These are phyloP conservation scores for Myotis davidii DNA, from an alignment of 2,113 vertebrate genomes.

Conservation along the genomic window DNA sequence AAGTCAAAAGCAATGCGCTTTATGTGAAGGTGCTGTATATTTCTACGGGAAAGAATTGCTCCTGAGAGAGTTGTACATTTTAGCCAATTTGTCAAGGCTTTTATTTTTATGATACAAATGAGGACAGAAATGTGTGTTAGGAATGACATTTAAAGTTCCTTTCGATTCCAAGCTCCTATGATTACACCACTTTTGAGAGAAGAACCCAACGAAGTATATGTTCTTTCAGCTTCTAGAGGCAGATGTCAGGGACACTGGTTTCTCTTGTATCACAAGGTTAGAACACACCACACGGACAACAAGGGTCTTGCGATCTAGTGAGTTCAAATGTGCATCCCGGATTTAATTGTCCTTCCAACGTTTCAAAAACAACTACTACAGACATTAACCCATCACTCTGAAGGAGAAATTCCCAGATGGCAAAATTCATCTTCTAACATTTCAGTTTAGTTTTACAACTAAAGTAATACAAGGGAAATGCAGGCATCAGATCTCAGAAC, in stretches of 20 bases:
- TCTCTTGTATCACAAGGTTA: background rate
- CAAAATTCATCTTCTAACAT: background rate
- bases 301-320: background rate
- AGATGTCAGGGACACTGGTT: background rate
- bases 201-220: background rate
- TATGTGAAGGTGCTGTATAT: background rate
- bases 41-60: background rate
- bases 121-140: background rate
- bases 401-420: background rate
- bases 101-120: constrained; percentile 47
- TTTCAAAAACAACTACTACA: constrained; percentile 10
- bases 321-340: background rate
- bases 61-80: constrained; percentile 5
- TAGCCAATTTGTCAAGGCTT: constrained; percentile 3
- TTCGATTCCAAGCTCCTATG: background rate
- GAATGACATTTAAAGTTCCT: background rate
- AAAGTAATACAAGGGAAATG: background rate
- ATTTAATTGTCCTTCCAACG: background rate
- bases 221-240: background rate
- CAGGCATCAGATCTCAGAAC: background rate
- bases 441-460: background rate
- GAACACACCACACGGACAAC: background rate
- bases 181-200: background rate
- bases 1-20: background rate
- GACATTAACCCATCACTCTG: background rate